Conservation (phyloP, 2,113 vertebrate species). For the Empidonax traillii region DNA sequence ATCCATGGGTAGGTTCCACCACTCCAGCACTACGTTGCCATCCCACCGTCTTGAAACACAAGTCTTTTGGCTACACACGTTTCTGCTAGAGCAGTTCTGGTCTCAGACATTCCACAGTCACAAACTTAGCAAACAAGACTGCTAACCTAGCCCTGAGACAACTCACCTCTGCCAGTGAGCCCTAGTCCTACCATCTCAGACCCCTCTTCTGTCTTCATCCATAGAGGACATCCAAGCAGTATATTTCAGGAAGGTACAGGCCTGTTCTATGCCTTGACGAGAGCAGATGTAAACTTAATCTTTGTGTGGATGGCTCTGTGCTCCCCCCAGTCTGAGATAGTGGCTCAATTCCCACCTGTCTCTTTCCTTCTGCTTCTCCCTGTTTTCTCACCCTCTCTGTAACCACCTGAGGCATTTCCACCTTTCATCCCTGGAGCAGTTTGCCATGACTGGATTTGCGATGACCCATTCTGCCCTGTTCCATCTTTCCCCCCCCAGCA, state of each 20-base stretch:
- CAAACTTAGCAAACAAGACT: not conserved
- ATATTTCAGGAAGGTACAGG: not conserved
- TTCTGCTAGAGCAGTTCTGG: not conserved
- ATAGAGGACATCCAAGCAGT: not conserved
- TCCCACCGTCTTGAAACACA: not conserved
- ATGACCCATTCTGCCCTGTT: not conserved
- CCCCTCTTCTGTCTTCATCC: not conserved
- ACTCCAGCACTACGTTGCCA: not conserved
- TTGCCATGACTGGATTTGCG: not conserved
- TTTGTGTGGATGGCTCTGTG: not conserved
- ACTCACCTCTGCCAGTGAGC: not conserved
- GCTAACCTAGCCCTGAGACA: not conserved
- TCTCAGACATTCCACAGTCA: not conserved
- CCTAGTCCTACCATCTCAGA: not conserved
- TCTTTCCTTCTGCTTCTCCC: rapidly evolving
- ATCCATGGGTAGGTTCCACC: not conserved
- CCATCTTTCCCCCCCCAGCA: not conserved
- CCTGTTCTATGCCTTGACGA: not conserved
- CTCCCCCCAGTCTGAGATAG: not conserved
- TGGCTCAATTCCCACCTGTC: not conserved
- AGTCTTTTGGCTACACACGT: rapidly evolving
- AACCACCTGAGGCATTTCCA: constrained; percentile 17
- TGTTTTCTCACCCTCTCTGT: not conserved
- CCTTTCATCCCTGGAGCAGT: not conserved
- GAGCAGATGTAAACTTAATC: not conserved